phyloP scores from a whole-genome alignment of 2,888 invertebrate genomes.

The Epistrophe eligans region DNA sequence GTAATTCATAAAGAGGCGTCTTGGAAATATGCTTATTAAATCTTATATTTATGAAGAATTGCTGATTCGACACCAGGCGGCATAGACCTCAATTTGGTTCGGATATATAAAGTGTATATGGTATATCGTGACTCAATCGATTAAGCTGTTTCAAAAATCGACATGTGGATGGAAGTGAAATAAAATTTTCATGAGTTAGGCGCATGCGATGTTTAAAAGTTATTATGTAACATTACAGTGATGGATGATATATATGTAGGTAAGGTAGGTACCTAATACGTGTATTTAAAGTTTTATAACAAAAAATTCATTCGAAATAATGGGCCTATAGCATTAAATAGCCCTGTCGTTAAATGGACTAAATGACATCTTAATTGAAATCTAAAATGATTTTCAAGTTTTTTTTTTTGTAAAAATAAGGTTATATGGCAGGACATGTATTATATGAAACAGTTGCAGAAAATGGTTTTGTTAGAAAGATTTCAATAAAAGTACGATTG shows the following conservation, averaged over 20 bases:
- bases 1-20: conserved; percentile 39
- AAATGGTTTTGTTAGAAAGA: too few relatives aligned
- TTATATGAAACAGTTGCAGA: background rate
- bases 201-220: conserved; percentile 43
- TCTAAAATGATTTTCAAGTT: conserved; percentile 47
- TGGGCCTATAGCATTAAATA: background rate
- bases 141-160: conserved; percentile 52
- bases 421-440: background rate
- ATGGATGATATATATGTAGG: conserved; percentile 26
- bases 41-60: background rate
- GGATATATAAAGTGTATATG: background rate
- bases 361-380: conserved; percentile 54
- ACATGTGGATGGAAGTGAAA: conserved; percentile 65
- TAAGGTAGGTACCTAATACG: background rate
- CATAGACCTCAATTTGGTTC: background rate
- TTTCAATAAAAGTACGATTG: too few relatives aligned
- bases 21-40: background rate
- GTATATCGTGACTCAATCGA: conserved; percentile 52
- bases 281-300: background rate
- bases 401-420: conserved; percentile 3
- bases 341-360: conserved; percentile 26
- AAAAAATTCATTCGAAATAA: background rate
- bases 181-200: conserved; percentile 40
- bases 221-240: conserved; percentile 48
- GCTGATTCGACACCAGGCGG: background rate